Evolutionary conservation across 2,113 vertebrate genomes (phyloP).

Genomic region (Sciurus niger): DNA sequence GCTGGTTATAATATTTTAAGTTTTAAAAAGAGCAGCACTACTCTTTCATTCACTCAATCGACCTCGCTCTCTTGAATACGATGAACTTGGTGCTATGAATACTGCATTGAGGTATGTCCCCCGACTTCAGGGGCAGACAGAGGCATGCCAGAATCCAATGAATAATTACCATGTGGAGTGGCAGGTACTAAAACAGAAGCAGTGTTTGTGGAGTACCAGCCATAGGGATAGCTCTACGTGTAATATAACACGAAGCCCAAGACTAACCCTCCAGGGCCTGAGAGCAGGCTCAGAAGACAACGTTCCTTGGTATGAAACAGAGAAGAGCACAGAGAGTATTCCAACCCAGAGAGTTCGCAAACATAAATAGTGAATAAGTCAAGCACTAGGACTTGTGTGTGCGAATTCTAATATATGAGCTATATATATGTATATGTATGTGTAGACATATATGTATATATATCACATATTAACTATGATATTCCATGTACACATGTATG

Average conservation of each 20-base stretch:
- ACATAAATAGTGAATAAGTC: background rate
- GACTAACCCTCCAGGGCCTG: background rate
- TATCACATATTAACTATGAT: too few relatives aligned
- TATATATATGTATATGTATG: background rate
- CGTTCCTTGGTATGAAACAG: background rate
- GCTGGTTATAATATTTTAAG: background rate
- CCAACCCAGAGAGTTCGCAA: background rate
- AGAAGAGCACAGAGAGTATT: background rate
- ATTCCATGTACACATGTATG: too few relatives aligned
- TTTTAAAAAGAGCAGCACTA: background rate
- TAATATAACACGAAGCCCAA: background rate
- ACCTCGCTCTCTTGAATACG: background rate
- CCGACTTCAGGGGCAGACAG: background rate
- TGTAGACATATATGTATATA: background rate
- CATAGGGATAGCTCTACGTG: background rate
- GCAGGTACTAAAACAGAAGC: background rate
- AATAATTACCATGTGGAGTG: background rate
- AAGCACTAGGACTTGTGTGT: background rate
- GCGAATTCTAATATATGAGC: background rate
- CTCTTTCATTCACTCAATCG: background rate
- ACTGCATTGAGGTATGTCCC: background rate
- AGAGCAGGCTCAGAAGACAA: background rate
- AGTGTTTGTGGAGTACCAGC: background rate
- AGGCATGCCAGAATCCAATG: background rate
- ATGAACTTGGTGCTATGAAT: background rate